phyloP scores from a whole-genome alignment of 2,888 invertebrate species.

The Carabus problematicus region DNA sequence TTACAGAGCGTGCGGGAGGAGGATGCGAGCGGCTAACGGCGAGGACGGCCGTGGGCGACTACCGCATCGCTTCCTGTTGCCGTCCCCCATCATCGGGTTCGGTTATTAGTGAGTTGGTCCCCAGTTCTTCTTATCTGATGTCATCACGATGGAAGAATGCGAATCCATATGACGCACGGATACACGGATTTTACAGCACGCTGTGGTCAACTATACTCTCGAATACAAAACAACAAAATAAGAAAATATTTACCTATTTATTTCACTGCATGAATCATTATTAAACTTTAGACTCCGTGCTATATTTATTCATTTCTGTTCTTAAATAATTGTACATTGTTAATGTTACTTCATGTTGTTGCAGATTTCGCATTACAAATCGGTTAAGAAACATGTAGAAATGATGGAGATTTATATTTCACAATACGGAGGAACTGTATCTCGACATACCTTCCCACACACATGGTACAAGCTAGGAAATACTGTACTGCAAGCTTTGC shows the following conservation, averaged over 20 bases:
- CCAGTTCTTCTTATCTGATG: neutral
- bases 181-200: too few species aligned
- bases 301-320: too few species aligned
- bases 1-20: conserved; percentile 8
- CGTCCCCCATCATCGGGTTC: conserved; percentile 8
- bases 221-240: too few species aligned
- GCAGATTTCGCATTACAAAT: neutral
- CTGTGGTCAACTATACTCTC: too few species aligned
- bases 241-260: too few species aligned
- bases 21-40: conserved; percentile 23
- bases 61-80: conserved; percentile 38
- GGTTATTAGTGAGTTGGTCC: neutral
- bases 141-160: neutral
- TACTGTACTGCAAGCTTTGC: conserved; percentile 2
- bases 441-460: conserved; percentile 37
- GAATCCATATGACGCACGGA: too few species aligned
- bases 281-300: too few species aligned
- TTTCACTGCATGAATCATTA: too few species aligned
- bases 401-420: conserved; percentile 29
- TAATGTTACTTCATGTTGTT: too few species aligned
- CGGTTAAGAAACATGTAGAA: conserved; percentile 20
- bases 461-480: conserved; percentile 23
- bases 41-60: conserved; percentile 35
- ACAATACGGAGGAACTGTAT: conserved; percentile 33
- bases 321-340: too few species aligned